Conservation (phyloP, 2,113 vertebrate species). For the Amazona guildingii region DNA sequence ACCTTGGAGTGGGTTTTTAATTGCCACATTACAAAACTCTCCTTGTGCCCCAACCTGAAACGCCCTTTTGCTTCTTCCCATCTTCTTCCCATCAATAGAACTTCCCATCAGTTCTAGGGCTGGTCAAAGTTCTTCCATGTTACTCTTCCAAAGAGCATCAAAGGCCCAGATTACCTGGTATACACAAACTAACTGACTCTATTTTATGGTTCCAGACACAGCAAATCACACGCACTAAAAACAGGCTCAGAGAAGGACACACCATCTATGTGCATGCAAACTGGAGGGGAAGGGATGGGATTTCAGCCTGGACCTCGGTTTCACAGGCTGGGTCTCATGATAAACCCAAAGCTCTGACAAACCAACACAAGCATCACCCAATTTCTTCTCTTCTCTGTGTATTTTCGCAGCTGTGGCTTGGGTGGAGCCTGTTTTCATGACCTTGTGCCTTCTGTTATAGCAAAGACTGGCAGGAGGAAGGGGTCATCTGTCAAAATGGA, state of each 20-base stretch:
- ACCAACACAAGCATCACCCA: accelerated
- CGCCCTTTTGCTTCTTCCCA: not conserved
- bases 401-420: not conserved
- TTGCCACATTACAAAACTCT: not conserved
- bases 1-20: not conserved
- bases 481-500: not conserved
- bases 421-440: not conserved
- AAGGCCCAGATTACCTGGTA: not conserved
- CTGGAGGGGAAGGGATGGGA: not conserved
- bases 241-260: not conserved
- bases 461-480: not conserved
- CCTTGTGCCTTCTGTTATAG: not conserved
- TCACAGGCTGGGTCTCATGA: not conserved
- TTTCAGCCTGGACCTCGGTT: not conserved
- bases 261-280: not conserved
- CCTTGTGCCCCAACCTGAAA: not conserved
- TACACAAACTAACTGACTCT: not conserved
- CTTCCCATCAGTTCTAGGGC: not conserved
- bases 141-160: not conserved
- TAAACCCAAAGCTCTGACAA: not conserved
- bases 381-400: not conserved
- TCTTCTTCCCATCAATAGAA: not conserved
- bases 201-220: not conserved
- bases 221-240: not conserved
- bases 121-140: not conserved